phyloP scores from a whole-genome alignment of 2,113 vertebrate genomes.

The Paradoxurus hermaphroditus region DNA sequence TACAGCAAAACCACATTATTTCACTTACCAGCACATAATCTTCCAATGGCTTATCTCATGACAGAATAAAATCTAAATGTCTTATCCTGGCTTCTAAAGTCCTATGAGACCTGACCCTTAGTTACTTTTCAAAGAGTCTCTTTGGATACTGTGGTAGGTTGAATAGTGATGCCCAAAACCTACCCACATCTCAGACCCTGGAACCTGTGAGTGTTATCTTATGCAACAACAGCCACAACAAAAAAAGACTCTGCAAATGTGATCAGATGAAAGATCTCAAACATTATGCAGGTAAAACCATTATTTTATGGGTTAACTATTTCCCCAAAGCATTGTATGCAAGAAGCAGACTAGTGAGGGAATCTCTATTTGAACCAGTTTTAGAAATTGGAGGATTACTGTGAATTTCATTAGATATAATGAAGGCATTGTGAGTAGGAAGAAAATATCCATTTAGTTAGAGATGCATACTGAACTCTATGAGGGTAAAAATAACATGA shows the following conservation, averaged over 20 bases:
- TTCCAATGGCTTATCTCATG: not conserved
- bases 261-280: not conserved
- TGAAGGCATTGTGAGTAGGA: not conserved
- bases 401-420: not conserved
- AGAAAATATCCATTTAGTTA: not conserved
- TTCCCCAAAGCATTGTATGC: not conserved
- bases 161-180: not conserved
- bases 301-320: not conserved
- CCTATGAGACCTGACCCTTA: not conserved
- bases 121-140: not conserved
- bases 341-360: not conserved
- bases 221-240: not conserved
- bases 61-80: not conserved
- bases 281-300: not conserved
- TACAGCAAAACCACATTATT: not conserved
- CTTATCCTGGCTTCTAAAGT: not conserved
- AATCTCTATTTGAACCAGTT: not conserved
- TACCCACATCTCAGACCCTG: not conserved
- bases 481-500: not conserved
- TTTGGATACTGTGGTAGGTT: not conserved
- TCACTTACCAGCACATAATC: not conserved
- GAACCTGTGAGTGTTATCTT: not conserved
- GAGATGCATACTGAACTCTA: not conserved
- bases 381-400: not conserved
- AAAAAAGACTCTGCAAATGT: not conserved